Conservation (phyloP, 2,113 vertebrate genomes). For the Arenaria interpres region DNA sequence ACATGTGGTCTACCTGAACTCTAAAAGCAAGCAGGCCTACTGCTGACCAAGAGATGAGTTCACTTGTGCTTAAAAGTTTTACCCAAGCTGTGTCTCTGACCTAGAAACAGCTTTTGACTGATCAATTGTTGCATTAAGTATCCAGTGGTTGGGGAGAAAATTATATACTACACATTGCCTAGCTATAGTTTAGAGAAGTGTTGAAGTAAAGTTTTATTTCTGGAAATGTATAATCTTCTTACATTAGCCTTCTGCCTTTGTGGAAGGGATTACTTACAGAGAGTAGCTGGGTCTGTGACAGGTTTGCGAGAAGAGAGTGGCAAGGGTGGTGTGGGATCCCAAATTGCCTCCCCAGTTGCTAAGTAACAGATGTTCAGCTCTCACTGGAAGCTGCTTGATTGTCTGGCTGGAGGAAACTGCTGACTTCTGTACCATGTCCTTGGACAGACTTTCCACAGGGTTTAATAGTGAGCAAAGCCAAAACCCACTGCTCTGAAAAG, state of each 20-base stretch:
- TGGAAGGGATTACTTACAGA: neutral
- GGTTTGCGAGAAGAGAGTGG: neutral
- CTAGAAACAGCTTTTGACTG: conserved; percentile 7
- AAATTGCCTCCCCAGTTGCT: conserved; percentile 3
- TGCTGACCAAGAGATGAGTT: neutral
- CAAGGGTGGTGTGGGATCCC: neutral
- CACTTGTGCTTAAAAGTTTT: neutral
- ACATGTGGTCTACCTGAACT: neutral
- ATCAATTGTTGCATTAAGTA: neutral
- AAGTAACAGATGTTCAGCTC: neutral
- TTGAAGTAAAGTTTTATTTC: conserved; percentile 34
- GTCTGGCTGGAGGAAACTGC: neutral
- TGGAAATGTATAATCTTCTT: conserved; percentile 50
- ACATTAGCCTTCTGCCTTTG: neutral
- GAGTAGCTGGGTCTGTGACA: neutral
- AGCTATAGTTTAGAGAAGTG: neutral
- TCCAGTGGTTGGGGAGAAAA: conserved; percentile 6
- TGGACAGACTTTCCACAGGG: neutral
- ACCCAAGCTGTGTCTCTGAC: neutral
- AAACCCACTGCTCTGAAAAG: neutral
- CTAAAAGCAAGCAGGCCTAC: neutral
- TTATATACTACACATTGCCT: neutral
- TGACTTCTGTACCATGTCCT: neutral
- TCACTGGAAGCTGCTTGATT: neutral
- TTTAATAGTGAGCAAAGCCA: neutral